Conservation (phyloP, 1,140 invertebrate species). For the Agrilus planipennis region DNA sequence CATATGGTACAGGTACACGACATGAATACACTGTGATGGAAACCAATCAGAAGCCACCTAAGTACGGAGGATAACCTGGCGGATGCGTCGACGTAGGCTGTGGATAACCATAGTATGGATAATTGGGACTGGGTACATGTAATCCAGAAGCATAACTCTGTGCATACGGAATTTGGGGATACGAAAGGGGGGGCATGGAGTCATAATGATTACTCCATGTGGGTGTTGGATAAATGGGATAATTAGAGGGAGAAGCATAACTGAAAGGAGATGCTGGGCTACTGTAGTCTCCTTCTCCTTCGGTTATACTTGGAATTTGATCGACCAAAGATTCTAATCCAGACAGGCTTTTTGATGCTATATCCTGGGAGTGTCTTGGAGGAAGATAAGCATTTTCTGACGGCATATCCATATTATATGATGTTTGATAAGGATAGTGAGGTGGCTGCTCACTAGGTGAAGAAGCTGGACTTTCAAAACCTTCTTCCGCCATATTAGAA, state of each 20-base stretch:
- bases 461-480: constrained; percentile 39
- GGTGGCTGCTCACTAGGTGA: constrained; percentile 29
- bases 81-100: constrained; percentile 36
- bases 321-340: constrained; percentile 80
- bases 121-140: constrained; percentile 43
- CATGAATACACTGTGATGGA: constrained; percentile 34
- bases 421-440: constrained; percentile 24
- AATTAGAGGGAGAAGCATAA: constrained; percentile 27
- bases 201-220: constrained; percentile 32
- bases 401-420: constrained; percentile 26
- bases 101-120: constrained; percentile 38
- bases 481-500: constrained; percentile 43
- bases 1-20: constrained; percentile 38
- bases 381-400: constrained; percentile 30
- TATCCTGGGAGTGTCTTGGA: constrained; percentile 49
- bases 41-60: constrained; percentile 44
- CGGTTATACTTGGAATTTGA: constrained; percentile 79
- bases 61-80: constrained; percentile 37
- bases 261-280: constrained; percentile 27
- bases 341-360: constrained; percentile 76
- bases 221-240: constrained; percentile 31
- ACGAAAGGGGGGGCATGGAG: constrained; percentile 28
- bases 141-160: constrained; percentile 35
- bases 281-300: constrained; percentile 38
- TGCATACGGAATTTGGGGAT: constrained; percentile 32